Evolutionary conservation across 2,797 vertebrate genomes (phyloP).

Genomic region (Cyprinella venusta): DNA sequence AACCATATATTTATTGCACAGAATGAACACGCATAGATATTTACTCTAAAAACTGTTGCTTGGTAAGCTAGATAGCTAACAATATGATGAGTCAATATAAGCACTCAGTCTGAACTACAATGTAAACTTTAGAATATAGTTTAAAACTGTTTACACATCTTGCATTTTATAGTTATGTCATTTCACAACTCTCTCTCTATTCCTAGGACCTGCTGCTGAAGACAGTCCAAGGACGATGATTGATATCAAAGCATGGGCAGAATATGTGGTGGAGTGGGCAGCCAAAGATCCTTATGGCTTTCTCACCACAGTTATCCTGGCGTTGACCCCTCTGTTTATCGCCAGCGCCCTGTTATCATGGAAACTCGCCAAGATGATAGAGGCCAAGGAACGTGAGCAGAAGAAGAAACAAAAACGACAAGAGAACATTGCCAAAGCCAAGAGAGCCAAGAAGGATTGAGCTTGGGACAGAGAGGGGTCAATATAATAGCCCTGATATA

Average conservation of each 20-base stretch:
- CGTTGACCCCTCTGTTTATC: conserved; percentile 92
- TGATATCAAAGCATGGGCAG: conserved; percentile 92
- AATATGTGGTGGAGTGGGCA: conserved; percentile 97
- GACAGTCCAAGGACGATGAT: conserved; percentile 80
- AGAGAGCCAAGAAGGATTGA: conserved; percentile 95
- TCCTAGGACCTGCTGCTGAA: conserved; percentile 32
- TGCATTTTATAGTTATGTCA: not conserved
- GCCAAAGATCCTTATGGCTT: conserved; percentile 98
- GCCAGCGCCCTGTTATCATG: conserved; percentile 94
- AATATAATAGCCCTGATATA: conserved; percentile 59
- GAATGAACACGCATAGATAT: not conserved
- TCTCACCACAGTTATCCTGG: conserved; percentile 94
- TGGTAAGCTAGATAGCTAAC: not conserved
- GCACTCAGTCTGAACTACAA: not conserved
- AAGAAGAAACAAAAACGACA: conserved; percentile 98
- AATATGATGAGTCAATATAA: not conserved
- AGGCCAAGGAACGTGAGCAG: conserved; percentile 92
- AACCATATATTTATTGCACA: not conserved
- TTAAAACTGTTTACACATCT: not conserved
- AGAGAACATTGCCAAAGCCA: conserved; percentile 97
- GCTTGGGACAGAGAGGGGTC: conserved; percentile 55
- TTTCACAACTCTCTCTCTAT: not conserved
- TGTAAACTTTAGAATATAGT: not conserved
- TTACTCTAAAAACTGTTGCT: not conserved
- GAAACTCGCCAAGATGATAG: conserved; percentile 99